phyloP scores from a whole-genome alignment of 2,113 vertebrate genomes.

The Eublepharis macularius region DNA sequence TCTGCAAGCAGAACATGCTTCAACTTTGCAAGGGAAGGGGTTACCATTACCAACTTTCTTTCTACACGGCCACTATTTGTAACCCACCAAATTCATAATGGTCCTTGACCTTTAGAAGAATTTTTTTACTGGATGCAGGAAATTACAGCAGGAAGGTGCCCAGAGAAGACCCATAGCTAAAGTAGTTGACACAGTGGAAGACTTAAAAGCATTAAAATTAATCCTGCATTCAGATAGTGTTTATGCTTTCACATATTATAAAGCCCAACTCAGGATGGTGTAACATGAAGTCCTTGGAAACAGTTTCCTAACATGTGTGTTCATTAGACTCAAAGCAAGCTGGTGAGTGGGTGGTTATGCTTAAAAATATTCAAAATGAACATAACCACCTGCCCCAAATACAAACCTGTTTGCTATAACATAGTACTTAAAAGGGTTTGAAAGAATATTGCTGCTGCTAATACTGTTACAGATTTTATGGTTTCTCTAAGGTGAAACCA shows the following conservation, averaged over 20 bases:
- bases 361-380: slow-evolving; percentile 9
- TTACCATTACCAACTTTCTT: too few relatives aligned
- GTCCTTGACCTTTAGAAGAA: too few relatives aligned
- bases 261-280: not conserved
- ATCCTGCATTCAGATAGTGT: not conserved
- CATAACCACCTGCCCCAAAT: slow-evolving; percentile 11
- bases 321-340: not conserved
- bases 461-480: not conserved
- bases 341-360: slow-evolving; percentile 6
- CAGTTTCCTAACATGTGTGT: not conserved
- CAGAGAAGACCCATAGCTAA: too few relatives aligned
- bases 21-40: too few relatives aligned
- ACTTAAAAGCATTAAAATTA: too few relatives aligned
- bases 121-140: too few relatives aligned
- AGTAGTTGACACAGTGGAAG: too few relatives aligned
- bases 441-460: not conserved
- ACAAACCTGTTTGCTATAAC: not conserved
- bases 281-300: not conserved
- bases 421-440: not conserved
- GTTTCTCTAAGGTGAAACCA: not conserved
- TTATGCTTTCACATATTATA: not conserved
- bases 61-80: too few relatives aligned
- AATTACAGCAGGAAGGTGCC: too few relatives aligned
- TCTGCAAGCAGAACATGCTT: too few relatives aligned
- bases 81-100: too few relatives aligned